phyloP scores from a whole-genome alignment of 2,888 invertebrate genomes.

The Aricia artaxerxes region DNA sequence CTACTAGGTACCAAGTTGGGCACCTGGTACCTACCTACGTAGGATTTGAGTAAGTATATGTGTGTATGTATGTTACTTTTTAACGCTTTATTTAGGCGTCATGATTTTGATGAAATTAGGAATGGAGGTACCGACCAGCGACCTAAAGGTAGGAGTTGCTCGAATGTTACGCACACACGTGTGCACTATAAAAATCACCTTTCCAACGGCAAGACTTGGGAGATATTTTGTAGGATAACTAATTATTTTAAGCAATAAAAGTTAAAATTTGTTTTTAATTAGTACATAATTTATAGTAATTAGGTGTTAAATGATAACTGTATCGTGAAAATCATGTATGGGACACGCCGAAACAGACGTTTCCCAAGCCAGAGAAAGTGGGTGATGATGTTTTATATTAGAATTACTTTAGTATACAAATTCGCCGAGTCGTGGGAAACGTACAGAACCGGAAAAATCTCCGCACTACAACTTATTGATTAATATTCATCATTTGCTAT shows the following conservation, averaged over 20 bases:
- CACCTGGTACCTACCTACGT: background rate
- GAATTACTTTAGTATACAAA: slow-evolving; percentile 15
- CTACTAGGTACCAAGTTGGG: background rate
- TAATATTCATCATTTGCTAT: slow-evolving; percentile 23
- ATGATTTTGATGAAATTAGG: background rate
- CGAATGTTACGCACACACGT: background rate
- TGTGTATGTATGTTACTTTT: too few species aligned
- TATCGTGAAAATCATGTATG: background rate
- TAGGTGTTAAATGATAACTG: slow-evolving; percentile 3
- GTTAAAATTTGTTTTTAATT: background rate
- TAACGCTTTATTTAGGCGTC: too few species aligned
- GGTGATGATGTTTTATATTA: slow-evolving; percentile 2
- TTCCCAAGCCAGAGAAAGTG: slow-evolving; percentile 17
- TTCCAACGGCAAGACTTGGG: too few species aligned
- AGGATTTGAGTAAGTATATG: too few species aligned
- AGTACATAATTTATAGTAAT: background rate
- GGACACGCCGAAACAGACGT: background rate
- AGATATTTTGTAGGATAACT: too few species aligned
- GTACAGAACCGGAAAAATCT: slow-evolving; percentile 15
- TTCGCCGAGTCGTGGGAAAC: slow-evolving; percentile 31
- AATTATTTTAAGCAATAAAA: too few species aligned
- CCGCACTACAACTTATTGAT: background rate
- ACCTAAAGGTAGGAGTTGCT: background rate
- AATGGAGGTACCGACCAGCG: background rate
- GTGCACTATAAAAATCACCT: background rate